phyloP scores from a whole-genome alignment of 1,140 invertebrate species.

The Dreissena polymorpha region DNA sequence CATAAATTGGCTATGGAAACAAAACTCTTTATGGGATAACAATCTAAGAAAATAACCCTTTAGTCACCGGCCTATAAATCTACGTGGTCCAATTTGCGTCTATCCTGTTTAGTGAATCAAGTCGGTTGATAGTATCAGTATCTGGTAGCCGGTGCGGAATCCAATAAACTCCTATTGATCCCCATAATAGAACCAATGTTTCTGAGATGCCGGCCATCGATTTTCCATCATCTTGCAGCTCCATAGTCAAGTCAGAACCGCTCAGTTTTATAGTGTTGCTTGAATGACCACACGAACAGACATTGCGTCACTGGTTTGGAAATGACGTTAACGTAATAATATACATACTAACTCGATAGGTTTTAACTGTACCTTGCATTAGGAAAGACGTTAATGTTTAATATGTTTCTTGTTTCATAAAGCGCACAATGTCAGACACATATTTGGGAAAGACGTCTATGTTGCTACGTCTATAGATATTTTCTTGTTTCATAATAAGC shows the following conservation, averaged over 20 bases:
- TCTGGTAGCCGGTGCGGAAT: not conserved
- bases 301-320: too few species aligned
- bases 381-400: too few species aligned
- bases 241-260: slow-evolving; percentile 52
- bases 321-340: too few species aligned
- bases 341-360: too few species aligned
- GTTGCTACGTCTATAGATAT: too few species aligned
- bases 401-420: too few species aligned
- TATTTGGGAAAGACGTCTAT: too few species aligned
- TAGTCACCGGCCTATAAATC: slow-evolving; percentile 37
- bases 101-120: not conserved
- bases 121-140: too few species aligned
- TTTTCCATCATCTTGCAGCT: slow-evolving; percentile 36
- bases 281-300: too few species aligned
- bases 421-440: too few species aligned
- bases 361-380: too few species aligned
- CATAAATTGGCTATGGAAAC: not conserved
- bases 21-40: slow-evolving; percentile 8
- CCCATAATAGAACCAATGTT: not conserved
- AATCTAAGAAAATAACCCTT: slow-evolving; percentile 49
- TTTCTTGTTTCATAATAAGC: too few species aligned
- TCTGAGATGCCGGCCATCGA: slow-evolving; percentile 43
- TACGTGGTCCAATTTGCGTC: slow-evolving; percentile 48
- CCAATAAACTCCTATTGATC: slow-evolving; percentile 42
- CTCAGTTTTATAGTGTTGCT: slow-evolving; percentile 8